These are phyloP conservation scores for Noctilio leporinus DNA, from an alignment of 2,113 vertebrate genomes.

Conservation along the genomic window DNA sequence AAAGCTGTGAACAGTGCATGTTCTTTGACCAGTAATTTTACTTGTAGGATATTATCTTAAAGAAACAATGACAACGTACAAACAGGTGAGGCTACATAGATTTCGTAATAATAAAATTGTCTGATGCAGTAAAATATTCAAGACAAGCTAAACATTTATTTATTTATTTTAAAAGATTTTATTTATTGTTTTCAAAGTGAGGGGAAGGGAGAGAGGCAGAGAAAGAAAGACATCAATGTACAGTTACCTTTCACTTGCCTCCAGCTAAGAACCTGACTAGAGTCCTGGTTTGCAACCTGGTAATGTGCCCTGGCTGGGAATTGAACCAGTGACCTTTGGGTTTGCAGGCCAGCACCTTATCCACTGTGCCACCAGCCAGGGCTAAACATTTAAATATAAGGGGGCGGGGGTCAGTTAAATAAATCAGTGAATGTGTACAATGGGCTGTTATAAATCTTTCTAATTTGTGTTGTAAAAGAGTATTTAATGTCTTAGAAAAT, in stretches of 20 bases:
- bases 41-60: constrained; percentile 42
- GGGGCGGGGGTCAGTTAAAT: neutral
- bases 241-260: too few species aligned
- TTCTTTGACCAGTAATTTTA: constrained; percentile 21
- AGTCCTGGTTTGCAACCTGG: too few species aligned
- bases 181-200: too few species aligned
- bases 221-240: too few species aligned
- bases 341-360: too few species aligned
- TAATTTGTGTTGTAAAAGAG: neutral
- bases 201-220: too few species aligned
- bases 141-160: constrained; percentile 28
- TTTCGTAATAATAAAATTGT: constrained; percentile 21
- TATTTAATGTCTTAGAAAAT: constrained; percentile 9
- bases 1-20: neutral
- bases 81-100: neutral
- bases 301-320: too few species aligned
- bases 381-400: constrained; percentile 8
- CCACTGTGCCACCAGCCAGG: too few species aligned
- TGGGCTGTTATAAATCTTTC: neutral
- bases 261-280: too few species aligned
- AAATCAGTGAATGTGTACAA: neutral
- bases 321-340: too few species aligned
- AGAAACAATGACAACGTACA: constrained; percentile 21
- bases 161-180: too few species aligned
- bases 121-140: constrained; percentile 28